Percentiles rank a stretch among this genome's conserved stretches.
Conservation (phyloP, 2,888 invertebrate genomes). For the Drosophila kanekoi region DNA sequence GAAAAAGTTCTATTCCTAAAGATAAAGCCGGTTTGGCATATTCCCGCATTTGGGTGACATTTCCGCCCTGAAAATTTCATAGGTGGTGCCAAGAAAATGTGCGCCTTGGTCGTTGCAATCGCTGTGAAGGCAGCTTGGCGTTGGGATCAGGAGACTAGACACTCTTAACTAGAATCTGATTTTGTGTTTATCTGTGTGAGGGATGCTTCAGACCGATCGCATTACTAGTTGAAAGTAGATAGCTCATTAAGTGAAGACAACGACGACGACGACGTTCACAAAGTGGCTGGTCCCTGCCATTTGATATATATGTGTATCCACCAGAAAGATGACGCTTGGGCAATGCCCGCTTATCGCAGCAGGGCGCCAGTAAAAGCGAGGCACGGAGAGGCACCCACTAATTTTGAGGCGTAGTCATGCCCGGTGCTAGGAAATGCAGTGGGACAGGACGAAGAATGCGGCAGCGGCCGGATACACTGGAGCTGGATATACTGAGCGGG, state of each 20-base stretch:
- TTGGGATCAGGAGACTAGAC: no score
- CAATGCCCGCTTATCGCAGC: not conserved
- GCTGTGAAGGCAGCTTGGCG: no score
- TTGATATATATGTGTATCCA: slow-evolving; percentile 5
- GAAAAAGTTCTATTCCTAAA: no score
- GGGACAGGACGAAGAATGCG: slow-evolving; percentile 33
- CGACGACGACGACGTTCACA: not conserved
- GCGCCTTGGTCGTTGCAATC: no score
- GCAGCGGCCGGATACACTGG: slow-evolving; percentile 84
- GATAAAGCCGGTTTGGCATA: no score
- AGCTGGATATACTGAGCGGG: slow-evolving; percentile 86
- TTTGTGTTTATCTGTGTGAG: no score
- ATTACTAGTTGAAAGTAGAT: not conserved
- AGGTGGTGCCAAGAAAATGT: no score
- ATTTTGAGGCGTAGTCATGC: slow-evolving; percentile 66
- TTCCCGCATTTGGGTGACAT: no score
- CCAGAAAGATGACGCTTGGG: slow-evolving; percentile 15
- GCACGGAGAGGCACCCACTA: not conserved
- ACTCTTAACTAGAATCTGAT: no score
- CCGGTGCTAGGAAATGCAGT: slow-evolving; percentile 54
- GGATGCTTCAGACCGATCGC: no score
- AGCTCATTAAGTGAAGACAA: not conserved
- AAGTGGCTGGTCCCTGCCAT: not conserved
- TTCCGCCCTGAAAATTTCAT: no score
- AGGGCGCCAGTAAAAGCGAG: not conserved